Base-by-base conservation (phyloP, 1,140 invertebrate species). In the Aporrectodea caliginosa region DNA sequence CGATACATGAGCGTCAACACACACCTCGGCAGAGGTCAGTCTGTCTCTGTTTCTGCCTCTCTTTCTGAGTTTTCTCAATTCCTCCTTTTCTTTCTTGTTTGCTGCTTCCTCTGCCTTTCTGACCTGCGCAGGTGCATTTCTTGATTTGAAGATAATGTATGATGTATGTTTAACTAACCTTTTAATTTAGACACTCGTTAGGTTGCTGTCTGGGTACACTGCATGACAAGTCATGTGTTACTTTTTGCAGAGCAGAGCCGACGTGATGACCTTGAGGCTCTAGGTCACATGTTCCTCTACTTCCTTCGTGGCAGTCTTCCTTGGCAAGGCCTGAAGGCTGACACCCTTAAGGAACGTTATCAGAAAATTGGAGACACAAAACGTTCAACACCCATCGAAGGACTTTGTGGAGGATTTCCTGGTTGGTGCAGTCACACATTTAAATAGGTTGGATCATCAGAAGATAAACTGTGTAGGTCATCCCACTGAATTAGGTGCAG, bases 231-330 rank as follows among this genome's bases (percentile, higher is more conserved):
- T 58, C 22, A 22, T 22, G 22, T 22, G 43, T 58, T 58, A 22
- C 22, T 58, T 58, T 58, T 58, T 90, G 69, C 90, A 94, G 98
- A 99, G 90, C 98, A 99, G 93, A 98, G 96, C 87, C 92, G 98
- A 88, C 91, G 98, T 88, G 98, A 99, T 90, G 98, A 99, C 91
- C 91, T 99, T 86, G 98, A 99, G 90, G 97, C 98, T 78, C 90
- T 99, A 83, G 98, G 98, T 81, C 97, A 99, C 91, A 99, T 99
- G 97, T 99, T 99, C 91, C 99, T 99, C 97, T 99, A 99, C 91
- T 99, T 99, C 90, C 91, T 99, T 86, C 92, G 97, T 85, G 98
- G 98, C 83, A 98, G 95, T 87, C 91, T 99, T 88, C 98, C 98
- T 79, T 99, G 98, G 98, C 98, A 99, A 91, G 98, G 98, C 82